Evolutionary conservation across 2,888 invertebrate genomes (phyloP), one percentile per base, ranked within the genome.

Genomic region (Xylophagus ater): DNA sequence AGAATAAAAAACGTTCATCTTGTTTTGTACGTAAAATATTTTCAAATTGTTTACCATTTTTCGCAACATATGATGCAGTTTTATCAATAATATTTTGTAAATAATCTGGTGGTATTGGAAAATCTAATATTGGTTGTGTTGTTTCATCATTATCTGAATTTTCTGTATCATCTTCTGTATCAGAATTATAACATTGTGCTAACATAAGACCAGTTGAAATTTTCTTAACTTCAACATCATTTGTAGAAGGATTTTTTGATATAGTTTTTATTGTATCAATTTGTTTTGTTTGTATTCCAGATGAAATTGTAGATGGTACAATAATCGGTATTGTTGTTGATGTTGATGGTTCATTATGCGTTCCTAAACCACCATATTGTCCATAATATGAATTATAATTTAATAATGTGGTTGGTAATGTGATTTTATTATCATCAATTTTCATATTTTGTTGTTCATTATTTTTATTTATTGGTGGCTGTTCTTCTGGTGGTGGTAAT

Each of bases 21-120:
- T 79, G 80, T 56, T 85, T 88, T 3, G 78, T 76, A 50, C 78
- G 79, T 8, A 89, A 81, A 18, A 88, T 84, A 23, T 81, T 78
- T 52, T 97, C 96, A 58, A 97, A 96, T 53, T 88, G 85, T 39
- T 81, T 76, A 1, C 97, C 98, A 65, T 96, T 96, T 51, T 90
- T 88, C 2, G 89, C 85, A 0, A 98, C 96, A 62, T 96, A 96
- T 47, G 81, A 79, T 1, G 97, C 96, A 79, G 97, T 93, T 65
- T 94, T 93, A 62, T 94, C 92, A 41, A 98, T 85, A 7, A 97
- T 85, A 14, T 84, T 72, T 56, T 83, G 81, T 2, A 85, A 69
- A 51, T 89, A 89, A 4, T 81, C 79, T 0, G 89, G 81, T 1
- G 94, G 94, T 2, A 73, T 65, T 8, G 70, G 62, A 19, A 75